phyloP scores from a whole-genome alignment of 2,797 vertebrate genomes.

The Rousettus madagascariensis region DNA sequence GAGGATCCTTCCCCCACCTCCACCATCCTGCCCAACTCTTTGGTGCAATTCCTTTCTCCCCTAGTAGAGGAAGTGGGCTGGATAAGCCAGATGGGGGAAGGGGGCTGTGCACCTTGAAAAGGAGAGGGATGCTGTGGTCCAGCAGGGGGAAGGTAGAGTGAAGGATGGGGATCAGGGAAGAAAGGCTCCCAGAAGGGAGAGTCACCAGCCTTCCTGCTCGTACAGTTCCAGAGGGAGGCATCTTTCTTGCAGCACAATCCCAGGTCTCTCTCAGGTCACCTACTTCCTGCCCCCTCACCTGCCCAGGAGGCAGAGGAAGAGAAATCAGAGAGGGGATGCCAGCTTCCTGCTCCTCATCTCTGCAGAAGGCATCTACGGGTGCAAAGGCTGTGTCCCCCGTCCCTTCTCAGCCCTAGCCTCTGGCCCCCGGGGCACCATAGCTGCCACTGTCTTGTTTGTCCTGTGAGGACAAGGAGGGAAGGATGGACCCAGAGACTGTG shows the following conservation, averaged over 20 bases:
- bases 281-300: neutral
- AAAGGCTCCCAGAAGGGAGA: neutral
- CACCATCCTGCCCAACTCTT: too few species aligned
- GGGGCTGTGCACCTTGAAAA: neutral
- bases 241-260: neutral
- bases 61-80: neutral
- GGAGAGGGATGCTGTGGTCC: neutral
- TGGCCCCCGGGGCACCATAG: accelerated
- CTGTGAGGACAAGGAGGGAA: neutral
- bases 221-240: neutral
- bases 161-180: accelerated
- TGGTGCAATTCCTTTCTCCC: neutral
- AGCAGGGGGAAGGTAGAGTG: neutral
- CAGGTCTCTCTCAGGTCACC: neutral
- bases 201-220: neutral
- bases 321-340: too few species aligned
- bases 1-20: too few species aligned
- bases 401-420: neutral
- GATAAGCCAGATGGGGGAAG: too few species aligned
- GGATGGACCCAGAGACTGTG: accelerated
- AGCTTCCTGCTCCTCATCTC: neutral
- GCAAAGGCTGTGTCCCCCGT: neutral
- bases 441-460: neutral
- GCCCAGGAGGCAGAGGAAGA: neutral
- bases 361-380: neutral